These are phyloP conservation scores for honey bee (Apis mellifera) DNA, from an alignment of 1,140 invertebrate species.

Conservation along the genomic window DNA sequence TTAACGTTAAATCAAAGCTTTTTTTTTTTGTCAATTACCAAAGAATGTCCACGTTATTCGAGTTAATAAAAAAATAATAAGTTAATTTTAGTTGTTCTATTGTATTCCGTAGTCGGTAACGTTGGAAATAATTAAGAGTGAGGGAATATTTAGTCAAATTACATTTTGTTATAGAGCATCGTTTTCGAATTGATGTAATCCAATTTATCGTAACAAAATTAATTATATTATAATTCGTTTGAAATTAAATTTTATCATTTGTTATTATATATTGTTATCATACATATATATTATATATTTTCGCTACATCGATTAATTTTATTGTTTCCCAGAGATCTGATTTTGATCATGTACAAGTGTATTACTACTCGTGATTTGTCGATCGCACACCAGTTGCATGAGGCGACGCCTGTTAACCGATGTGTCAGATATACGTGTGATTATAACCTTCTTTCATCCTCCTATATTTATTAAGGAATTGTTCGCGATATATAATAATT, in stretches of 20 bases:
- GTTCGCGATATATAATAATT: not conserved
- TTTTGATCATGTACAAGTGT: conserved; percentile 70
- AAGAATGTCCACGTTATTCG: not conserved
- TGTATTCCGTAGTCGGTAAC: not conserved
- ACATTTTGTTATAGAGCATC: not conserved
- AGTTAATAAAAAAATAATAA: not conserved
- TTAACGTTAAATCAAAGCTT: not conserved
- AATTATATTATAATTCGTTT: not conserved
- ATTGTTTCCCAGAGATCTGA: conserved; percentile 64
- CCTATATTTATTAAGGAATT: too few relatives aligned
- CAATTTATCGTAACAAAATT: not conserved
- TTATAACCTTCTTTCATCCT: not conserved
- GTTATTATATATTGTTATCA: too few relatives aligned
- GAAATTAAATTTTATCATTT: too few relatives aligned
- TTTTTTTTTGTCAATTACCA: too few relatives aligned
- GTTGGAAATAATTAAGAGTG: not conserved
- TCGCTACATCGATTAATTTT: conserved; percentile 1
- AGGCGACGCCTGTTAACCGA: not conserved
- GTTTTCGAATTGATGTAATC: too few relatives aligned
- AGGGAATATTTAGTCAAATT: too few relatives aligned
- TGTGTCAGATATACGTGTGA: not conserved
- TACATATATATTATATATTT: not conserved
- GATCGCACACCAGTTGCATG: conserved; percentile 45
- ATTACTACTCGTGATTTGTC: conserved; percentile 59
- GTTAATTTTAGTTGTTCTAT: not conserved